Evolutionary conservation across 2,113 vertebrate genomes (phyloP).

Genomic region (Peromyscus californicus): DNA sequence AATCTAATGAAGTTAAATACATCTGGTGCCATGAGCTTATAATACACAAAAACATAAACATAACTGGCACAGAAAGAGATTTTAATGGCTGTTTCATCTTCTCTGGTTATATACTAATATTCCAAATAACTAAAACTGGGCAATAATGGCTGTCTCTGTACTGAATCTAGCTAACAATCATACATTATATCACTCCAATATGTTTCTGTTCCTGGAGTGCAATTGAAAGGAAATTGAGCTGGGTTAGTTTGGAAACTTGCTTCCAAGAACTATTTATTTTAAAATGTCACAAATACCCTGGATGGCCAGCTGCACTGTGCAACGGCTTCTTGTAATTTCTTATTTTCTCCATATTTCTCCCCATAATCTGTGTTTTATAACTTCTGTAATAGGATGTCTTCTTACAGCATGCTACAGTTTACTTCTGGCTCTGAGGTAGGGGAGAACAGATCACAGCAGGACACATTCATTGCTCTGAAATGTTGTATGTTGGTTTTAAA

Average conservation of each 20-base stretch:
- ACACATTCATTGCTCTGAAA: not conserved
- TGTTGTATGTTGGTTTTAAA: not conserved
- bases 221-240: slow-evolving; percentile 62
- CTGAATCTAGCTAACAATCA: not conserved
- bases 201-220: slow-evolving; percentile 47
- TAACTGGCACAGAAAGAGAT: slow-evolving; percentile 20
- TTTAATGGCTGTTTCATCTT: slow-evolving; percentile 28
- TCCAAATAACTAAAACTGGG: slow-evolving; percentile 20
- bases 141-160: slow-evolving; percentile 32
- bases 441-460: not conserved
- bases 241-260: slow-evolving; percentile 66
- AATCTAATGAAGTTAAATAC: slow-evolving; percentile 48
- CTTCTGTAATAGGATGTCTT: not conserved
- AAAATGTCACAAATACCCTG: slow-evolving; percentile 58
- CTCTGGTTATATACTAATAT: slow-evolving; percentile 9
- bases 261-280: slow-evolving; percentile 58
- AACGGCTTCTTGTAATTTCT: slow-evolving; percentile 58
- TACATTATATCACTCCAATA: not conserved
- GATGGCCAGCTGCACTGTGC: slow-evolving; percentile 33
- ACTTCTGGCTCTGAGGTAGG: not conserved
- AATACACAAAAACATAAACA: not conserved
- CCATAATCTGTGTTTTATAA: slow-evolving; percentile 23
- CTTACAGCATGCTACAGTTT: not conserved
- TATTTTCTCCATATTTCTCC: slow-evolving; percentile 42
- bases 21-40: not conserved